Base-by-base conservation (phyloP, 2,888 invertebrate species). In the Chymomyza procnemis region DNA sequence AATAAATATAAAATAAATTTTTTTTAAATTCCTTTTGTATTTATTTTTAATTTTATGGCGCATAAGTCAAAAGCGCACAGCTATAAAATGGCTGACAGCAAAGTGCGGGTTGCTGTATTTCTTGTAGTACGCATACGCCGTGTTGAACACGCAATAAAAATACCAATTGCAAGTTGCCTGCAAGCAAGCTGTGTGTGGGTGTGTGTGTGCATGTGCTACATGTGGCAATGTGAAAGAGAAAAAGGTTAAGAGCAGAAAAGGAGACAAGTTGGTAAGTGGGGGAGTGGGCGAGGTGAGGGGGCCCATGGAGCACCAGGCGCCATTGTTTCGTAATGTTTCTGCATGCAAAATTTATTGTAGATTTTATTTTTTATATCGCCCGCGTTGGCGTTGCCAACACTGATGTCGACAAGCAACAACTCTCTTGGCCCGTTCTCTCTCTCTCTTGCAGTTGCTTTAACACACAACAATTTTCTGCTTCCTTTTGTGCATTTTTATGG, bases 121-220 rank as follows among this genome's bases (percentile, higher is more conserved):
- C 67, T 64, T 73, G 61, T 71, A 87, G 85, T 83, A 87, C 83
- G 87, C 83, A 83, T 83, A 74, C 83, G 83, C 84, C 84, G 84
- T 78, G 87, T 87, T 83, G 79, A 83, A 84, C 83, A 83, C 86
- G 86, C 85, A 83, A 83, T 83, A 83, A 85, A 83, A 83, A 85
- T 83, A 85, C 84, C 87, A 83, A 82, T 87, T 82, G 82, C 87
- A 82, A 71, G 66, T 69, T 68, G 66, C 50, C 50, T 18, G 69
- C 12, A 9, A 41, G 34, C 34, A 2, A 12, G 34, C 50, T 50
- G 50, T 50, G 50, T 50, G 50, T 50, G 3, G 2, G 50, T 50
- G 19, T 19, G 50, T 50, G 50, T 50, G 14, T 5, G n/a, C 16
- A 1, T 50, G n/a, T 1, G 34, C 34, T 9, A 41, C 6, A 41